Conservation (phyloP, 1,140 invertebrate genomes). For the Agrilus planipennis region DNA sequence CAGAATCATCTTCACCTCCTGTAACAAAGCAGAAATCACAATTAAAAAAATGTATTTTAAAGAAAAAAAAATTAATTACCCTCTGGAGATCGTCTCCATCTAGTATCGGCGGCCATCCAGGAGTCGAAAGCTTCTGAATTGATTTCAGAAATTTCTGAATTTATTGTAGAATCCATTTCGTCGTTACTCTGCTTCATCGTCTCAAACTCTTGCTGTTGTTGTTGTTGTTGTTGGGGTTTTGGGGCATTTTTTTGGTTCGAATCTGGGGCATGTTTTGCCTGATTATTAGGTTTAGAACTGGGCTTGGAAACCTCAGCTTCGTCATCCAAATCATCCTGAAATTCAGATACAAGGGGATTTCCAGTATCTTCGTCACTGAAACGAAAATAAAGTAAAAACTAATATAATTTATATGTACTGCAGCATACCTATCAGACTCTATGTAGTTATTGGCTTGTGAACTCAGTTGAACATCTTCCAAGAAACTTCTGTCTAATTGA, state of each 20-base stretch:
- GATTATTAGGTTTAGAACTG: neutral
- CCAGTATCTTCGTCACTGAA: conserved; percentile 60
- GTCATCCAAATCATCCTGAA: conserved; percentile 74
- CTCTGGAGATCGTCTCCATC: conserved; percentile 48
- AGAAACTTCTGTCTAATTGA: conserved; percentile 64
- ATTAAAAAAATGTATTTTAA: neutral
- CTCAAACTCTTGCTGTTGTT: too few species aligned
- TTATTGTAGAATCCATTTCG: conserved; percentile 35
- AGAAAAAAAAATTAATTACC: conserved; percentile 23
- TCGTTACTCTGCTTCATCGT: conserved; percentile 35
- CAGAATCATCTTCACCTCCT: conserved; percentile 43
- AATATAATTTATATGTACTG: too few species aligned
- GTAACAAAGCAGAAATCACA: conserved; percentile 3
- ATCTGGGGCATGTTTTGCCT: conserved; percentile 13
- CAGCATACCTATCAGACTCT: conserved; percentile 49
- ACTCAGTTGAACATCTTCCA: conserved; percentile 53
- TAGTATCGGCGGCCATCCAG: conserved; percentile 43
- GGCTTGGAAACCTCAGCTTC: conserved; percentile 17
- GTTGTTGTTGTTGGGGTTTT: conserved; percentile 23
- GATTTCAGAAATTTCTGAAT: conserved; percentile 37
- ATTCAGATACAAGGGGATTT: conserved; percentile 78
- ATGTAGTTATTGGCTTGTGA: conserved; percentile 35
- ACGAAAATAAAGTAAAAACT: too few species aligned
- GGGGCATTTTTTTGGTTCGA: conserved; percentile 26
- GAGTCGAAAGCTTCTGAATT: conserved; percentile 43